Base-by-base conservation (phyloP, 2,888 invertebrate genomes). In the Dryocosmus kuriphilus region DNA sequence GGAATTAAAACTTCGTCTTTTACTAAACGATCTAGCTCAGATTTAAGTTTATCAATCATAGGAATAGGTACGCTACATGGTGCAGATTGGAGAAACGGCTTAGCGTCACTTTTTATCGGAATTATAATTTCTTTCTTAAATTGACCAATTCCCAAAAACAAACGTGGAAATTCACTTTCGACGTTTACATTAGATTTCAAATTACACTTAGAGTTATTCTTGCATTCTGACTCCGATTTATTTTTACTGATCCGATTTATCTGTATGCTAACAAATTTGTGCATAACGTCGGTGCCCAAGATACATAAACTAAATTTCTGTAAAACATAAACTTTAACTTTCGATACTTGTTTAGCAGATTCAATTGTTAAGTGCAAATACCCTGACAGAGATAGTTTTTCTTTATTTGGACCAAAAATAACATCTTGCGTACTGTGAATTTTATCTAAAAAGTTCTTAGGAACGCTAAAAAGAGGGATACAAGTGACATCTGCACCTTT, bases 11-110 rank as follows among this genome's bases (percentile, higher is more conserved):
- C 85, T 3, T 80, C 86, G 51, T 82, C n/a, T 32, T 78, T 74
- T 71, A 82, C 77, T 84, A 90, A 84, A 74, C 79, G 81, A 27
- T 86, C 77, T 24, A 91, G 65, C 81, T 91, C 88, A 16, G 74
- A 24, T 80, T n/a, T 87, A 14, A 91, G 81, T 76, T 86, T 83
- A 19, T 83, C 71, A 73, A 87, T 61, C 24, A 89, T 71, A 1
- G 90, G 88, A 30, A 91, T 71, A 75, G 35, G 35, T 35, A 35
- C 35, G 9, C 9, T 35, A 75, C 90, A 80, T 14, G 89, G 89
- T 14, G 85, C 78, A 16, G 84, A 79, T 24, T 87, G 75, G 7
- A 86, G 83, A 79, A 79, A 86, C 7, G 89, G 88, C 63, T 65
- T 67, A 19, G 87, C 86, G 11, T 84, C 83, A 7, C 82, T 75